These are phyloP conservation scores for Otolemur garnettii DNA, from an alignment of 2,113 vertebrate genomes.

Conservation along the genomic window DNA sequence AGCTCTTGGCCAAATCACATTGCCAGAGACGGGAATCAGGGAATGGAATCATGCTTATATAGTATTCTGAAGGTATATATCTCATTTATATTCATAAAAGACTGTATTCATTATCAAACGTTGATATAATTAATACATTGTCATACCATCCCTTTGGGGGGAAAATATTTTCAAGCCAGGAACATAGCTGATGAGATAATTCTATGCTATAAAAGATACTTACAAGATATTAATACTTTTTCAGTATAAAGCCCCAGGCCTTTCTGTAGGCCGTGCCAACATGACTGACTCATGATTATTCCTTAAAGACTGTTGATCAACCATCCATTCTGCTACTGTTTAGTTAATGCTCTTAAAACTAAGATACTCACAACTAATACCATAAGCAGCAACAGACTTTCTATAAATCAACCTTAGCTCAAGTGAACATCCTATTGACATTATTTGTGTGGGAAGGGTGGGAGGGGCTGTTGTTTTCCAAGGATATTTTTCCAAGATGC, in stretches of 20 bases:
- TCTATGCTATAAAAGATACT: conserved; percentile 7
- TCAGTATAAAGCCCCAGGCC: conserved; percentile 29
- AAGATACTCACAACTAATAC: conserved; percentile 64
- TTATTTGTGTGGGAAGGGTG: neutral
- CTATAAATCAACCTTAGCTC: conserved; percentile 52
- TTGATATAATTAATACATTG: neutral
- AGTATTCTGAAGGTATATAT: neutral
- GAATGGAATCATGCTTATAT: neutral
- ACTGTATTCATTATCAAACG: conserved; percentile 12
- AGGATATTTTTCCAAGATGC: neutral
- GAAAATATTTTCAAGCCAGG: conserved; percentile 15
- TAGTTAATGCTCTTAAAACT: conserved; percentile 71
- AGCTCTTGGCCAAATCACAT: neutral
- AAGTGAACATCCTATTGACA: conserved; percentile 63
- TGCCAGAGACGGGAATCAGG: neutral
- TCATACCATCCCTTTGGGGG: neutral
- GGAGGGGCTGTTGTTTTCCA: neutral
- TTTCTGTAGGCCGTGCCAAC: conserved; percentile 34
- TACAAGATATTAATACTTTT: conserved; percentile 55
- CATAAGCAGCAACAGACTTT: conserved; percentile 67
- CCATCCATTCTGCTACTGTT: conserved; percentile 58
- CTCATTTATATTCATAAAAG: neutral
- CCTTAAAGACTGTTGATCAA: conserved; percentile 42
- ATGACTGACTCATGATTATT: neutral
- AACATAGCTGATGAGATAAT: neutral